phyloP scores from a whole-genome alignment of 2,113 vertebrate genomes.

The Gallinago jamesoni region DNA sequence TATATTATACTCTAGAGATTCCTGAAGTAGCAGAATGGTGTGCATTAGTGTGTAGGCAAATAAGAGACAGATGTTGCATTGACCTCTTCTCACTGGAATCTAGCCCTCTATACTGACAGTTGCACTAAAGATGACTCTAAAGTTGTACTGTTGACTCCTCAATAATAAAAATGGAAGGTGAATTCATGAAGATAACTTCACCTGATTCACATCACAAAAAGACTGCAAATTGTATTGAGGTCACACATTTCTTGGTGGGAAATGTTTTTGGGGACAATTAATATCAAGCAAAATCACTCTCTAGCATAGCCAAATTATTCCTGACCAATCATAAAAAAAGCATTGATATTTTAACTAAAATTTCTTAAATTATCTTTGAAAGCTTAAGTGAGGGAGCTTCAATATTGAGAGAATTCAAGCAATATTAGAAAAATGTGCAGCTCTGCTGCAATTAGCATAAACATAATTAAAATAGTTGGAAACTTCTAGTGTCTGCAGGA shows the following conservation, averaged over 20 bases:
- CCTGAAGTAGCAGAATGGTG: background rate
- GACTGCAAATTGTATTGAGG: background rate
- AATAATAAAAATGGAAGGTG: background rate
- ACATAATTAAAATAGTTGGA: background rate
- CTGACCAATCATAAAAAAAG: background rate
- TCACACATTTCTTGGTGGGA: background rate
- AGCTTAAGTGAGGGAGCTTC: background rate
- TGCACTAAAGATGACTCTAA: background rate
- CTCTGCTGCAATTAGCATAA: background rate
- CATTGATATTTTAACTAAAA: background rate
- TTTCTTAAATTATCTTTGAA: background rate
- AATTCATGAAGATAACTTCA: background rate
- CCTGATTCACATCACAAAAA: background rate
- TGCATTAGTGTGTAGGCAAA: background rate
- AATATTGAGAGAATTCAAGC: background rate
- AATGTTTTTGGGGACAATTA: background rate
- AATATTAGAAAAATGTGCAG: background rate
- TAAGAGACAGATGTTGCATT: conserved; percentile 5
- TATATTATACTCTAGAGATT: background rate
- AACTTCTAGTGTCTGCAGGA: background rate
- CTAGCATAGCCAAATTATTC: background rate
- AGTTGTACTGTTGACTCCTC: background rate
- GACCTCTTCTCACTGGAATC: background rate
- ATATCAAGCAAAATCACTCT: background rate
- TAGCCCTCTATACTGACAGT: background rate